Evolutionary conservation across 1,140 invertebrate species (phyloP).

Genomic region (Tyrophagus putrescentiae): DNA sequence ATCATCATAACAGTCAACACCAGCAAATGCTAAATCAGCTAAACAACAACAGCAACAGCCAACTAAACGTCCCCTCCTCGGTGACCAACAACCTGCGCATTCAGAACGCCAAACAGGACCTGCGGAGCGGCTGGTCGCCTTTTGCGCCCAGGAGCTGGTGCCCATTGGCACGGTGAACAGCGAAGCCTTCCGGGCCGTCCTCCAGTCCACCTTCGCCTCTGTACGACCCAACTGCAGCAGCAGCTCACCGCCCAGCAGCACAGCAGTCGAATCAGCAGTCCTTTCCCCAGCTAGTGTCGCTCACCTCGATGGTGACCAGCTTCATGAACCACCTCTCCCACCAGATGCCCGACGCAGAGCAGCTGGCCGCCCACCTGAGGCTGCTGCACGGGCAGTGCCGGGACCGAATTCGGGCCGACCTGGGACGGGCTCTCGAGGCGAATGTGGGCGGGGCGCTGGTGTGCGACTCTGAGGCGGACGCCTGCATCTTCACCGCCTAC

Average conservation of each 20-base stretch:
- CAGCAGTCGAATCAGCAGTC: too few species aligned
- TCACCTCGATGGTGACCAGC: neutral
- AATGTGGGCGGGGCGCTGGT: conserved; percentile 21
- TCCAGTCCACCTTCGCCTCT: conserved; percentile 13
- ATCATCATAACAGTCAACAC: too few species aligned
- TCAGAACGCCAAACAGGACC: conserved; percentile 13
- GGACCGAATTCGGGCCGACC: neutral
- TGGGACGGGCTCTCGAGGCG: neutral
- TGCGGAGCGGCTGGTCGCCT: conserved; percentile 17
- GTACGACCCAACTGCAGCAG: neutral
- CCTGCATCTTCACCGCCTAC: conserved; percentile 20
- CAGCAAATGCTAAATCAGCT: too few species aligned
- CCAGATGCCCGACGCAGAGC: conserved; percentile 12
- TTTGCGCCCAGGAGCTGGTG: conserved; percentile 21
- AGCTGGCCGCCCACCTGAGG: conserved; percentile 8
- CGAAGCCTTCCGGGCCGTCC: conserved; percentile 17
- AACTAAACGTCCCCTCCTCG: neutral
- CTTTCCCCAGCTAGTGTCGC: neutral
- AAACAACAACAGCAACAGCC: neutral
- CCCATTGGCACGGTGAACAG: conserved; percentile 7
- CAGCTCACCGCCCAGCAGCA: conserved; percentile 4
- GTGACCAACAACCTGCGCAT: neutral
- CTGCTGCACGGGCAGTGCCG: neutral
- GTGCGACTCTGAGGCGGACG: conserved; percentile 20
- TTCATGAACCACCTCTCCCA: conserved; percentile 8